phyloP scores from a whole-genome alignment of 2,888 invertebrate species.

The Drosophila neonasuta region DNA sequence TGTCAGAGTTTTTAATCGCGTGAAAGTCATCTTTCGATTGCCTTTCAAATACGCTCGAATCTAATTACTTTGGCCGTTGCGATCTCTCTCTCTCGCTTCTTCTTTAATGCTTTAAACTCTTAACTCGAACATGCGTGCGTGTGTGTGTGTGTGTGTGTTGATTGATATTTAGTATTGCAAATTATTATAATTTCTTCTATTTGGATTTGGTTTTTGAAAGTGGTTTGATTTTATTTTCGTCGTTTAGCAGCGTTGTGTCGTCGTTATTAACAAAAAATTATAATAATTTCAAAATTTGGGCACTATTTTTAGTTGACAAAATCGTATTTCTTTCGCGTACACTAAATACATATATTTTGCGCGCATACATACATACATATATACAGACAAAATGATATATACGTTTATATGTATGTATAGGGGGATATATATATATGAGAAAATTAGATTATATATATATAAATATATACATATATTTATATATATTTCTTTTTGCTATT shows the following conservation, averaged over 20 bases:
- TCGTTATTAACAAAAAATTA: constrained; percentile 58
- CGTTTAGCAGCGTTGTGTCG: constrained; percentile 62
- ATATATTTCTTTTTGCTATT: constrained; percentile 59
- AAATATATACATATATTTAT: constrained; percentile 50
- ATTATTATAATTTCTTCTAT: constrained; percentile 38
- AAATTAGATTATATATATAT: constrained; percentile 70
- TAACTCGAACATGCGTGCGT: constrained; percentile 70
- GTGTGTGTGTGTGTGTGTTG: constrained; percentile 36
- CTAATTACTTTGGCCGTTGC: constrained; percentile 54
- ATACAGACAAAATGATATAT: constrained; percentile 62
- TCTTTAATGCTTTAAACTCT: constrained; percentile 32
- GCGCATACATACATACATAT: constrained; percentile 51
- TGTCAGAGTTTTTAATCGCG: constrained; percentile 82
- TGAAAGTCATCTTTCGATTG: constrained; percentile 80
- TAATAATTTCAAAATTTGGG: constrained; percentile 52
- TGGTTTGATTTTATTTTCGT: constrained; percentile 40
- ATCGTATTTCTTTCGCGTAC: constrained; percentile 70
- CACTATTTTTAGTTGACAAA: constrained; percentile 72
- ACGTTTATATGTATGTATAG: constrained; percentile 47
- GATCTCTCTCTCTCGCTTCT: constrained; percentile 19
- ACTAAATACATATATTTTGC: constrained; percentile 68
- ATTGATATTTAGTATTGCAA: constrained; percentile 17
- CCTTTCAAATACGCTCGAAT: constrained; percentile 44
- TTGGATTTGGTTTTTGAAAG: constrained; percentile 21
- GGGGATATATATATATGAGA: constrained; percentile 58